Conservation (phyloP, 2,797 vertebrate genomes). For the Anisognathus igniventris region DNA sequence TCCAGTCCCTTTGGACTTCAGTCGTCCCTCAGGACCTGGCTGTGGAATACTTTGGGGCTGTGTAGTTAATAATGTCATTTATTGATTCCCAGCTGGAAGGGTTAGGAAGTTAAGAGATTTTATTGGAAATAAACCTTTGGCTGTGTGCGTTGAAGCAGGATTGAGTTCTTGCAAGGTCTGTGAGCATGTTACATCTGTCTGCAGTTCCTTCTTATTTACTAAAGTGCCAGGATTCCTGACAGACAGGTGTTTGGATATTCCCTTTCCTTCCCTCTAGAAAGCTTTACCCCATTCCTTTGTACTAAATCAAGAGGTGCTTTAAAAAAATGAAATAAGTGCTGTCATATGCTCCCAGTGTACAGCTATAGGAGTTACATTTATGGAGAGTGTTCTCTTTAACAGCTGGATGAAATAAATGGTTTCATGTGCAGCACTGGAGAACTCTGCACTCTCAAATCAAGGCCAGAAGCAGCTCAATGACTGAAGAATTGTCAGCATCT, state of each 20-base stretch:
- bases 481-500: constrained; percentile 38
- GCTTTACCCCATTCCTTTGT: background rate
- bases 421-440: background rate
- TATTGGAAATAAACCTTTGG: background rate
- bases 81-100: background rate
- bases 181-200: background rate
- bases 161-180: background rate
- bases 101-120: constrained; percentile 21
- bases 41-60: background rate
- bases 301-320: background rate
- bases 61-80: background rate
- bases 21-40: background rate
- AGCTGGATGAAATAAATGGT: background rate
- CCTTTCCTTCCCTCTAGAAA: background rate
- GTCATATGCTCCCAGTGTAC: background rate
- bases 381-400: background rate
- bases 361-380: background rate
- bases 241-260: background rate
- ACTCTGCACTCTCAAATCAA: background rate
- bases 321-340: background rate
- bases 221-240: background rate
- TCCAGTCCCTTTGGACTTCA: background rate
- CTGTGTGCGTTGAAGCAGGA: background rate
- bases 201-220: background rate
- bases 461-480: constrained; percentile 36